Percentiles rank a stretch among this genome's conserved stretches.
phyloP scores from a whole-genome alignment of 2,888 invertebrate genomes.

The Orthosia gracilis region DNA sequence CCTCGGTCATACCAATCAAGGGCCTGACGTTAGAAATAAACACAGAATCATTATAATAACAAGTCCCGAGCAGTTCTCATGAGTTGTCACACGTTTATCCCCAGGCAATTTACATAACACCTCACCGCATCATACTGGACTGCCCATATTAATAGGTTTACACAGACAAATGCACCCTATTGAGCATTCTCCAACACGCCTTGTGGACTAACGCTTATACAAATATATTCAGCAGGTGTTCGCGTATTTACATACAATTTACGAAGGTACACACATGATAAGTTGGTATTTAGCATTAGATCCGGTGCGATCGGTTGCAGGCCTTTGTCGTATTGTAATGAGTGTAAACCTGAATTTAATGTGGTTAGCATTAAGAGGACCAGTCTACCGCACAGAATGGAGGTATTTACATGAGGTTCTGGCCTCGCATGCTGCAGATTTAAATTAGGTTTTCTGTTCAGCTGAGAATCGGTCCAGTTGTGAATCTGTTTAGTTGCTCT shows the following conservation, averaged over 20 bases:
- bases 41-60: slow-evolving; percentile 55
- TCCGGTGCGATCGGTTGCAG: slow-evolving; percentile 80
- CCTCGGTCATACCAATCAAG: slow-evolving; percentile 30
- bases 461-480: too few relatives aligned
- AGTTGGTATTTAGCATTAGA: slow-evolving; percentile 82
- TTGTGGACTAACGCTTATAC: slow-evolving; percentile 79
- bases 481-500: too few relatives aligned
- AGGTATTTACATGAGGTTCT: slow-evolving; percentile 25
- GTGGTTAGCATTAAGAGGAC: slow-evolving; percentile 18
- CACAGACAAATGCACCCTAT: slow-evolving; percentile 86
- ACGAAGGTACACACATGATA: slow-evolving; percentile 83
- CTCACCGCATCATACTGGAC: slow-evolving; percentile 78
- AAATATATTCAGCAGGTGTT: slow-evolving; percentile 91
- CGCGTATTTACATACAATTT: slow-evolving; percentile 90
- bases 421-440: neutral
- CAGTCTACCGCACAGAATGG: slow-evolving; percentile 3
- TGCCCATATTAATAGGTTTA: slow-evolving; percentile 87
- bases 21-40: slow-evolving; percentile 43
- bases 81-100: slow-evolving; percentile 77
- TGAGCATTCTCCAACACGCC: slow-evolving; percentile 85
- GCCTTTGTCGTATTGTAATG: slow-evolving; percentile 55
- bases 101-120: slow-evolving; percentile 80
- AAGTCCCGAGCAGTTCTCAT: slow-evolving; percentile 62
- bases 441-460: neutral
- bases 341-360: slow-evolving; percentile 20